Evolutionary conservation across 2,888 invertebrate genomes (phyloP).

Genomic region (Tetragonula carbonaria): DNA sequence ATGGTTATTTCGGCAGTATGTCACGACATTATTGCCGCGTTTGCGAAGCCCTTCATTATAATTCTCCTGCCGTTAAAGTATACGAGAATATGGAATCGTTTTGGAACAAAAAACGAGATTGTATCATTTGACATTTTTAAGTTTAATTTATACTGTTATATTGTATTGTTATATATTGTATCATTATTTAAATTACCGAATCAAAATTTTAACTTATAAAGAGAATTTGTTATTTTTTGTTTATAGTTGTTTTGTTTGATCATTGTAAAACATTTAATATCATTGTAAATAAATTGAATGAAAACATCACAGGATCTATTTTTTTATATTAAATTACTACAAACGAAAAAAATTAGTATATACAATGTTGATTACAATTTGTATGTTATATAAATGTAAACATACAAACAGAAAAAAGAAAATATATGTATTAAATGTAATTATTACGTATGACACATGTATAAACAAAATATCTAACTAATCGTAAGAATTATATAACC

Average conservation of each 20-base stretch:
- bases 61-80: constrained; percentile 82
- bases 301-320: neutral
- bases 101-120: constrained; percentile 81
- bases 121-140: constrained; percentile 37
- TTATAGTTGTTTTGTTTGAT: neutral
- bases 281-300: neutral
- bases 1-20: constrained; percentile 87
- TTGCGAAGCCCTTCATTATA: constrained; percentile 89
- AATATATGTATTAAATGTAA: neutral
- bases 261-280: neutral
- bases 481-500: neutral
- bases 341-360: neutral
- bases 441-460: neutral
- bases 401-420: neutral
- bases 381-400: neutral
- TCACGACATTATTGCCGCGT: constrained; percentile 88
- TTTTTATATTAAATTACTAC: neutral
- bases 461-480: neutral
- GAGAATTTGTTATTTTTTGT: neutral
- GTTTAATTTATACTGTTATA: neutral
- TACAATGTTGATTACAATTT: neutral
- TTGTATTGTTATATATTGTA: neutral
- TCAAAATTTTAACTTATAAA: neutral
- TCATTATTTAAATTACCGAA: neutral
- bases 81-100: constrained; percentile 83